These are phyloP conservation scores for Tolmerus cingulatus DNA, from an alignment of 2,888 invertebrate species.

Conservation along the genomic window DNA sequence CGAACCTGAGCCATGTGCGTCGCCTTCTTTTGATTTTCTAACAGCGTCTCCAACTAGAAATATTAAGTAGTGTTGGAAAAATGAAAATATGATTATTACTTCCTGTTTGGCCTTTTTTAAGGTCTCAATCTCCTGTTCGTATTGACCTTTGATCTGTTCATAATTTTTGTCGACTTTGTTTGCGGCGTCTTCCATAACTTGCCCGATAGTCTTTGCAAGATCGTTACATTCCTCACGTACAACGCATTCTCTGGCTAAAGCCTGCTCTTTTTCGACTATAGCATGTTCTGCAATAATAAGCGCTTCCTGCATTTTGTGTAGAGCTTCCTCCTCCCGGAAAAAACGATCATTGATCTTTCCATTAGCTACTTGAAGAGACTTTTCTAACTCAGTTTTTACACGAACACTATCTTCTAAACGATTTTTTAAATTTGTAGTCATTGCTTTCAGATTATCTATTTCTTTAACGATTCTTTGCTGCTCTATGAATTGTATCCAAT, in stretches of 20 bases:
- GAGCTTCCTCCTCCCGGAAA: slow-evolving; percentile 64
- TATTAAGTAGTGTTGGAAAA: background rate
- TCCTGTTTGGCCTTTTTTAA: slow-evolving; percentile 54
- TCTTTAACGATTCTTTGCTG: slow-evolving; percentile 49
- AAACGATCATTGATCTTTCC: slow-evolving; percentile 60
- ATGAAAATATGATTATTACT: background rate
- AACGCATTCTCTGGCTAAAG: slow-evolving; percentile 64
- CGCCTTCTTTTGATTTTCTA: slow-evolving; percentile 52
- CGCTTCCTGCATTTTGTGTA: slow-evolving; percentile 68
- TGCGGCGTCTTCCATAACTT: slow-evolving; percentile 68
- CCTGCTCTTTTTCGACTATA: slow-evolving; percentile 68
- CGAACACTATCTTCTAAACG: slow-evolving; percentile 53
- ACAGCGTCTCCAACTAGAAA: slow-evolving; percentile 50
- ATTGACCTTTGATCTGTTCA: slow-evolving; percentile 67
- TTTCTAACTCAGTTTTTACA: slow-evolving; percentile 60
- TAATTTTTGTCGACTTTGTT: slow-evolving; percentile 69
- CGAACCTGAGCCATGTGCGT: slow-evolving; percentile 59
- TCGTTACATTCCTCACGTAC: slow-evolving; percentile 67
- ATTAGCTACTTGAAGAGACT: slow-evolving; percentile 61
- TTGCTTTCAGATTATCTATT: slow-evolving; percentile 45
- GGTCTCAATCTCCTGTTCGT: slow-evolving; percentile 68
- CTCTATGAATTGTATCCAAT: slow-evolving; percentile 47
- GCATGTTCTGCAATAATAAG: slow-evolving; percentile 67
- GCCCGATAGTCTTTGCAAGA: slow-evolving; percentile 66
- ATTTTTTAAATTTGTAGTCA: slow-evolving; percentile 51